Evolutionary conservation across 2,888 invertebrate species (phyloP).

Genomic region (Drosophila phalerata): DNA sequence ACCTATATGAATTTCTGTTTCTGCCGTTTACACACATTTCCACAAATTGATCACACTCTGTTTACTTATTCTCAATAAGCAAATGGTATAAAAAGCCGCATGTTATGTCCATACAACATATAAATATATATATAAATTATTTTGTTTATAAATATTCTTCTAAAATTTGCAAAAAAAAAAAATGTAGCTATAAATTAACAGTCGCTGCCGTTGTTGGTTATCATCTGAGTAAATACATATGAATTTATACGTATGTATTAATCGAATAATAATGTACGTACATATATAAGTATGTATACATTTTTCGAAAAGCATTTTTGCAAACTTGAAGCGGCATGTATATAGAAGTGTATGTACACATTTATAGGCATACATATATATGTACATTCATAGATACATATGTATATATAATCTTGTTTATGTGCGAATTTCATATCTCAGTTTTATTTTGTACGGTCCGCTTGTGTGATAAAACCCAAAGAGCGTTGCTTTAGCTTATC

Average conservation of each 20-base stretch:
- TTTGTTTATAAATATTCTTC: constrained; percentile 38
- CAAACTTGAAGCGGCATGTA: constrained; percentile 34
- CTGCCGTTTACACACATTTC: neutral
- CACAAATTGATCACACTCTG: neutral
- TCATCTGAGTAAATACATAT: constrained; percentile 54
- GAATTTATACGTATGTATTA: constrained; percentile 12
- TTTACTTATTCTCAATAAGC: neutral
- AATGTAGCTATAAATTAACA: constrained; percentile 63
- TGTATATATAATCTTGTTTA: constrained; percentile 1
- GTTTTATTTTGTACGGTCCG: constrained; percentile 21
- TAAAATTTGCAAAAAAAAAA: constrained; percentile 42
- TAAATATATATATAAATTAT: constrained; percentile 18
- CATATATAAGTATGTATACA: neutral
- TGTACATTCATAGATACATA: constrained; percentile 12
- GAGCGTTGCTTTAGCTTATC: constrained; percentile 33
- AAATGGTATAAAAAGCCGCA: constrained; percentile 8
- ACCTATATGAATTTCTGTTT: too few species aligned
- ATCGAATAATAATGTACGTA: constrained; percentile 12
- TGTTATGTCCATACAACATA: constrained; percentile 9
- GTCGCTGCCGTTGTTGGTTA: constrained; percentile 54
- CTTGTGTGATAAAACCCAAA: constrained; percentile 31
- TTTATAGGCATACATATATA: constrained; percentile 9
- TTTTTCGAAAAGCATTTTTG: constrained; percentile 44
- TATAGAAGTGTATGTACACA: neutral
- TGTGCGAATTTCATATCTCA: constrained; percentile 23